Conservation (phyloP, 37 sponge, comb jelly and placozoan genomes). For the Chondrilla cf. caribensis region DNA sequence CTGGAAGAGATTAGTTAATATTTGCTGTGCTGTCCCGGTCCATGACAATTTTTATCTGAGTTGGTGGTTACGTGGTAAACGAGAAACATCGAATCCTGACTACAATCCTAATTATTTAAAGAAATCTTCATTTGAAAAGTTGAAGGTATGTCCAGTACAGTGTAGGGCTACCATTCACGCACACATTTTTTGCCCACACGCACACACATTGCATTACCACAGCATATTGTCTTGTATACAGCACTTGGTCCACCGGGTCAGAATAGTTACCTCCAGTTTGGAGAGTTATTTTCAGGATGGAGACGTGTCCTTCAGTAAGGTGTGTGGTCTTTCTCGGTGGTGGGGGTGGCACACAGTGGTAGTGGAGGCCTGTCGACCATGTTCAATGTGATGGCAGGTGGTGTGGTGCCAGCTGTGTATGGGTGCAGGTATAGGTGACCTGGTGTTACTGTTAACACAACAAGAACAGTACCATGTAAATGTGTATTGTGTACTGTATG, state of each 20-base stretch:
- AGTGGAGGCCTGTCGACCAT: no score
- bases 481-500: no score
- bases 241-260: constrained; percentile 39
- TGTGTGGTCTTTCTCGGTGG: neutral
- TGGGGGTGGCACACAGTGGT: neutral
- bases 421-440: no score
- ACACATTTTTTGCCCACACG: neutral
- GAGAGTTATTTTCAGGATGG: constrained; percentile 26
- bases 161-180: neutral
- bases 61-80: constrained; percentile 36
- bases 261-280: constrained; percentile 22
- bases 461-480: no score
- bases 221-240: no score
- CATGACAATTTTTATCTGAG: constrained; percentile 59
- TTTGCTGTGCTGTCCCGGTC: constrained; percentile 27
- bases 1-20: constrained; percentile 24
- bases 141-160: constrained; percentile 28
- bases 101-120: constrained; percentile 38
- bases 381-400: no score
- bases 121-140: constrained; percentile 19
- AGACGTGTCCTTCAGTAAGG: constrained; percentile 11
- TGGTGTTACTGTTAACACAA: no score
- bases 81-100: neutral
- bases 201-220: no score
- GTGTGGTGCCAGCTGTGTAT: no score